Conservation (phyloP, 2,113 vertebrate species). For the Grammomys dolichurus region DNA sequence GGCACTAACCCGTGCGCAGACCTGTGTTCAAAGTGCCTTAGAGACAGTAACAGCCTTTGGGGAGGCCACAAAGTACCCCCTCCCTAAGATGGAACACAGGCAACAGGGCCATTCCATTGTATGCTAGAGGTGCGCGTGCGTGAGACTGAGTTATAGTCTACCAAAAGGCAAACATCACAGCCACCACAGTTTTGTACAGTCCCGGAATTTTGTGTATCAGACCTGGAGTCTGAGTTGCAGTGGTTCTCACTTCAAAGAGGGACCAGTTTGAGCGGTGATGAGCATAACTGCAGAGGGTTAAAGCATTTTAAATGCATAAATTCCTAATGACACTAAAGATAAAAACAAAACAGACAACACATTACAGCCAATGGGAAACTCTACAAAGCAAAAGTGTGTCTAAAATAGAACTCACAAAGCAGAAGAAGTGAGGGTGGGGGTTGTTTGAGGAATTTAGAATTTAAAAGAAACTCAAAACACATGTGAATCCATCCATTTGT, state of each 20-base stretch:
- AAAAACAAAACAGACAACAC: background rate
- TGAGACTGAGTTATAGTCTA: background rate
- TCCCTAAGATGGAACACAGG: background rate
- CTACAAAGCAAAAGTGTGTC: background rate
- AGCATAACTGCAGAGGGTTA: background rate
- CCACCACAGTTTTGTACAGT: background rate
- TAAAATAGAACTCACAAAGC: slow-evolving; percentile 34
- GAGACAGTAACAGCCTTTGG: background rate
- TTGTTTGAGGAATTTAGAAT: background rate
- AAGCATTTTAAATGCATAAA: slow-evolving; percentile 9
- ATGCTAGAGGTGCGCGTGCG: background rate
- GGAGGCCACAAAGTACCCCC: background rate
- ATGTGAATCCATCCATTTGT: background rate
- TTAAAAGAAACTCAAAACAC: slow-evolving; percentile 38
- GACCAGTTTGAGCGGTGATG: background rate
- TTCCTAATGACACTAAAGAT: background rate
- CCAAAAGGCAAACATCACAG: background rate
- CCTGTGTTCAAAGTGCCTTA: background rate
- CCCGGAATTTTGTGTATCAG: background rate
- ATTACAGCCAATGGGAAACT: background rate
- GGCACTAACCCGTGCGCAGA: background rate
- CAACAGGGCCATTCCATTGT: background rate
- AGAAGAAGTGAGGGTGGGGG: background rate
- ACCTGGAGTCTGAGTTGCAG: background rate
- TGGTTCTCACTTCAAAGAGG: background rate